Percentiles rank a stretch among this genome's conserved stretches.
phyloP scores from a whole-genome alignment of 2,797 vertebrate species.

The Halcyon chelicuti region DNA sequence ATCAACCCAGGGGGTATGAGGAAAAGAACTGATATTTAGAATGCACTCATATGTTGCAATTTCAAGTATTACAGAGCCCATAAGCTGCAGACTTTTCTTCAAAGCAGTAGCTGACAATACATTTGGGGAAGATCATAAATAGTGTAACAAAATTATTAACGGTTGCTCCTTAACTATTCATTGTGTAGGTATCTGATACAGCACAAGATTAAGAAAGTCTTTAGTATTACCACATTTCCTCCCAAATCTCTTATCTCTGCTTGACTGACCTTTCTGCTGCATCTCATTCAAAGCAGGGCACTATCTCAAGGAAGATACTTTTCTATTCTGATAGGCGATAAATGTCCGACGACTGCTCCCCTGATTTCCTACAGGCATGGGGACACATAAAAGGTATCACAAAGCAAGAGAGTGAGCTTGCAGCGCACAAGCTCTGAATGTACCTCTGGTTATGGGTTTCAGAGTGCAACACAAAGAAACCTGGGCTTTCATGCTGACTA shows the following conservation, averaged over 20 bases:
- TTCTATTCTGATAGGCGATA: not conserved
- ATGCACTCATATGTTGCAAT: not conserved
- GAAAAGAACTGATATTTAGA: not conserved
- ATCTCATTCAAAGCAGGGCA: not conserved
- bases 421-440: not conserved
- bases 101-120: not conserved
- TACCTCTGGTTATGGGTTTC: not conserved
- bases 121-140: not conserved
- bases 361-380: not conserved
- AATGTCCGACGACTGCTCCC: not conserved
- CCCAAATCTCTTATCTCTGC: not conserved
- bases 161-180: not conserved
- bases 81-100: not conserved
- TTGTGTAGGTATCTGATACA: rapidly evolving
- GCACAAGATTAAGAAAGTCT: rapidly evolving
- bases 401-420: not conserved
- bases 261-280: not conserved
- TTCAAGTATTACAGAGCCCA: not conserved
- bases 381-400: rapidly evolving
- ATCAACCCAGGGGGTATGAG: not conserved
- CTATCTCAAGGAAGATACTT: not conserved
- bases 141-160: not conserved
- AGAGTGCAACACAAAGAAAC: not conserved
- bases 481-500: rapidly evolving
- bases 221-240: not conserved